Base-by-base conservation (phyloP, 2,113 vertebrate species). In the Synchiropus splendidus region DNA sequence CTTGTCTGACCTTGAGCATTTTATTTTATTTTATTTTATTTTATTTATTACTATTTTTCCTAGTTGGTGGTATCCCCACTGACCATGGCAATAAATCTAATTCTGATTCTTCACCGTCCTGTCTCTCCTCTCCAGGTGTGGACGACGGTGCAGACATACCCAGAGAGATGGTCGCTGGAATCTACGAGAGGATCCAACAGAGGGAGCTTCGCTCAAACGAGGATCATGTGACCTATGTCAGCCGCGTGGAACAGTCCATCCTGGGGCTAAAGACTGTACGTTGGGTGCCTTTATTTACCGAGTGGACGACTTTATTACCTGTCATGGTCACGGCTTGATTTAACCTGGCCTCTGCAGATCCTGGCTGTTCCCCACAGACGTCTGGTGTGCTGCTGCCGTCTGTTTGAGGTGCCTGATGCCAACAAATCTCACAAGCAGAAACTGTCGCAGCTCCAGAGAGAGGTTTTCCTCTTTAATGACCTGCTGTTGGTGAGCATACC, bases 381-480 rank as follows among this genome's bases (percentile, higher is more conserved):
- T 36, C 82, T 99, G 61, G 95, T 99, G 51, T 99, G 95, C 80
- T 99, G 94, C 80, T 97, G 95, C 72, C 92, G 95, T 42, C 86
- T 99, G 27, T 99, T 94, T 0, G 95, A 99, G 74, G 92, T 99
- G 55, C 90, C 90, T 0, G 95, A 99, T 0, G 89, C 94, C 21
- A 97, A 95, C 83, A 99, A 94, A 71, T 80, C 92, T 36, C 95
- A 97, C 77, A 99, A 97, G 71, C 94, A 98, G 76, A 99, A 97
- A 72, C 90, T 97, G 70, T 91, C 92, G 0, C 88, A 92, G 9
- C 92, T 97, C 60, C 95, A 98, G 77, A 86, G 95, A 65, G 95
- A 99, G 65, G 92, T 99, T 45, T 99, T 99, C 70, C 92, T 99
- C 58, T 99, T 99, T 83, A 99, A 99, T 12, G 95, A 99, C 83